phyloP scores from a whole-genome alignment of 2,888 invertebrate genomes.

The Emmelina monodactyla region DNA sequence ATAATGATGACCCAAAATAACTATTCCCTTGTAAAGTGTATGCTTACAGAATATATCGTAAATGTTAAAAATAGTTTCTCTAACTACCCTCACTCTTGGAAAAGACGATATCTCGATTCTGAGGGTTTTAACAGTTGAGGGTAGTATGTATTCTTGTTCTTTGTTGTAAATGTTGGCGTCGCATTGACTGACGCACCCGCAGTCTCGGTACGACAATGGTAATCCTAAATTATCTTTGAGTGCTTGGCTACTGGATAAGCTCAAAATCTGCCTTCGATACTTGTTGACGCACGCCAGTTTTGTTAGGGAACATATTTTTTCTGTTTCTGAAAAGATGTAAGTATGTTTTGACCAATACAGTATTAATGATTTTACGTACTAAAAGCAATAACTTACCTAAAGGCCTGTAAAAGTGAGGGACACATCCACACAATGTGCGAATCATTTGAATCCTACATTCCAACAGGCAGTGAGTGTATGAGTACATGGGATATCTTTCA shows the following conservation, averaged over 20 bases:
- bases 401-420: slow-evolving; percentile 77
- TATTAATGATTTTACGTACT: slow-evolving; percentile 2
- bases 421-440: slow-evolving; percentile 70
- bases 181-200: slow-evolving; percentile 42
- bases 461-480: slow-evolving; percentile 71
- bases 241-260: slow-evolving; percentile 27
- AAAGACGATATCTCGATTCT: slow-evolving; percentile 67
- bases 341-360: background rate
- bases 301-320: slow-evolving; percentile 37
- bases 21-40: too few species aligned
- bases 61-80: slow-evolving; percentile 74
- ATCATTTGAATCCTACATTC: slow-evolving; percentile 74
- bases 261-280: slow-evolving; percentile 36
- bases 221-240: slow-evolving; percentile 7
- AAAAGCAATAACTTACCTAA: slow-evolving; percentile 47
- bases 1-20: background rate
- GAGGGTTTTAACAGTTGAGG: slow-evolving; percentile 27
- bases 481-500: slow-evolving; percentile 70
- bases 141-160: slow-evolving; percentile 29
- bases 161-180: slow-evolving; percentile 40
- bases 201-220: slow-evolving; percentile 27
- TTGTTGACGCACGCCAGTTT: slow-evolving; percentile 39
- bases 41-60: slow-evolving; percentile 73
- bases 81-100: slow-evolving; percentile 72
- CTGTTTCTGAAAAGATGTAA: slow-evolving; percentile 27